Base-by-base conservation (phyloP, 2,797 vertebrate species). In the Crenuchus spilurus region DNA sequence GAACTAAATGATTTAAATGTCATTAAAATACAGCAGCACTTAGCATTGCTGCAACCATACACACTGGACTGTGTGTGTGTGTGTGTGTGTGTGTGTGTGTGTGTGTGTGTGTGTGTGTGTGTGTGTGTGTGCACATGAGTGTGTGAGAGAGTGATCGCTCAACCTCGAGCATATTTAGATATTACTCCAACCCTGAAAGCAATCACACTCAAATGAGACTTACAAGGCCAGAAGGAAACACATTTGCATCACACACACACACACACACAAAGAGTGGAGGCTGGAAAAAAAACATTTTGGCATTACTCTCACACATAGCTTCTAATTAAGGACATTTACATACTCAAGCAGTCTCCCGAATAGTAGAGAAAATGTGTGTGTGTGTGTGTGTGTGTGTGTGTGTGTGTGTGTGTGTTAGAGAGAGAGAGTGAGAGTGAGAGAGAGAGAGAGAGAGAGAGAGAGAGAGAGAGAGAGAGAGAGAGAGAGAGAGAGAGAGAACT, bases 111-210 rank as follows among this genome's bases (percentile, higher is more conserved):
- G 35, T 37, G 35, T 37, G 35, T 37, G 35, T 37, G 1, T 26
- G 24, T 7, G 2, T 20, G 46, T 22, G 24, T 46, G 55, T 41
- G 39, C 58, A 48, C 48, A 46, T 62, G 55, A 49, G 35, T 70
- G 39, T 69, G 69, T 11, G 22, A 11, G 8, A 24, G 49, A 24
- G 20, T 26, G 49, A 22, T 49, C 48, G 4, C 22, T 49, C 48
- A 49, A 49, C 48, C 11, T 52, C 4, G 4, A 26, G 49, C 49
- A 26, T 24, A 26, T 52, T 52, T 76, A 28, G 66, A 64, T 58
- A 54, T 76, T 49, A 70, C 26, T 58, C 18, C 66, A 63, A 63
- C 74, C 74, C 69, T 70, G 37, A 76, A 67, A 37, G 37, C 63
- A 70, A 61, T 76, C 54, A 70, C 62, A 39, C 49, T 75, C 66